Base-by-base conservation (phyloP, 2,113 vertebrate species). In the Grammomys dolichurus region DNA sequence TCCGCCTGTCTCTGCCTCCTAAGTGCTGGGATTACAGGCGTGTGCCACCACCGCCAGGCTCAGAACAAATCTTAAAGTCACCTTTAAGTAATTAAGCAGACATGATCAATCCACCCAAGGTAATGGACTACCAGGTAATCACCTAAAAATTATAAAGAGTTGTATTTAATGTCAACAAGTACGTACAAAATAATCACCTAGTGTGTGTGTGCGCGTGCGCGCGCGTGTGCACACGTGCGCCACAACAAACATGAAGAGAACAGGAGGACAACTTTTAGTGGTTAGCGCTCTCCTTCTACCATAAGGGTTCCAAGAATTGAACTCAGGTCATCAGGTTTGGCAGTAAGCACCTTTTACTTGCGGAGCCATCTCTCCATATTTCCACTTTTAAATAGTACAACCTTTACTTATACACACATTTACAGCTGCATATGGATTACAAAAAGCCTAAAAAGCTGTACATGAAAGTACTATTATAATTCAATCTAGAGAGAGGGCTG, bases 401-500 rank as follows among this genome's bases (percentile, higher is more conserved):
- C 58, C 56, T 96, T 96, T 56, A 92, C 14, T 76, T 60, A 82
- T 28, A 81, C 14, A 51, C 1, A 78, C 28, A 85, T 19, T 86
- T 82, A 89, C 43, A n/a, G 63, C 54, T 86, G 5, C 7, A 36
- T 31, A n/a, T 69, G 28, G n/a, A 80, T 65, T 72, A 80, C 17
- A 82, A 88, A 70, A 76, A 89, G 26, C 13, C 80, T 69, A 96
- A 40, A 95, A 96, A 96, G 43, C 40, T 91, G 81, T 8, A 31
- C 6, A 43, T 60, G 24, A 75, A 90, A 63, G 73, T 77, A 65
- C n/a, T 73, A n/a, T 69, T 48, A 91, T 87, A 77, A 28, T 19
- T 78, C 43, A 54, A 36, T 65, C 63, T 48, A 28, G 46, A 54
- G 31, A 78, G 43, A 51, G 46, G 48, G 31, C 48, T 36, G 16